Evolutionary conservation across 1,140 invertebrate species (phyloP).

Genomic region (Nebria ingens): DNA sequence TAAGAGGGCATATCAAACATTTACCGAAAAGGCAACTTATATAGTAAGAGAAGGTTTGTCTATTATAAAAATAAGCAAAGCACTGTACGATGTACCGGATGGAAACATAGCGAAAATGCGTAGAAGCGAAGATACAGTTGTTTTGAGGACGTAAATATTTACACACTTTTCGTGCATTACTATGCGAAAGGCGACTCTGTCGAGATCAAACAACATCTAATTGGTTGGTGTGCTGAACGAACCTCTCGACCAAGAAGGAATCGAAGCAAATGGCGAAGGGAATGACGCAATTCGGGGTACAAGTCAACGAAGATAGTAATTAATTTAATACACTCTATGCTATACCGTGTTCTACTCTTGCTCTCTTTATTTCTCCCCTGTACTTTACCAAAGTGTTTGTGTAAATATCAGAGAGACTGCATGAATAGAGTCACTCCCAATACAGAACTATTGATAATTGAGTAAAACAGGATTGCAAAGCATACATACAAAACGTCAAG

Average conservation of each 20-base stretch:
- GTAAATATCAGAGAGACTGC: too few species aligned
- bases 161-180: not conserved
- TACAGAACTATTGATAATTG: too few species aligned
- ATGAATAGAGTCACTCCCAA: too few species aligned
- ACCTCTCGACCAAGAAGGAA: not conserved
- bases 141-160: not conserved
- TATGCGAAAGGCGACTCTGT: not conserved
- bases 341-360: not conserved
- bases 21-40: too few species aligned
- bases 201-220: not conserved
- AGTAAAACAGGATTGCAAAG: too few species aligned
- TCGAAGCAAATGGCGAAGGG: not conserved
- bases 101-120: too few species aligned
- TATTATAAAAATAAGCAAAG: too few species aligned
- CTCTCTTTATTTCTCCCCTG: not conserved
- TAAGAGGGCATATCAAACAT: too few species aligned
- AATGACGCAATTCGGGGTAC: not conserved
- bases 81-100: too few species aligned
- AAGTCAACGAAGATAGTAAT: conserved; percentile 4
- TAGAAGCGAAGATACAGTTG: not conserved
- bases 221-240: not conserved
- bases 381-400: too few species aligned
- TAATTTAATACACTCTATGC: conserved; percentile 1
- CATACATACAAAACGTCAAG: too few species aligned
- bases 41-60: too few species aligned